Evolutionary conservation across 2,113 vertebrate genomes (phyloP).

Genomic region (Phalacrocorax pelagicus): DNA sequence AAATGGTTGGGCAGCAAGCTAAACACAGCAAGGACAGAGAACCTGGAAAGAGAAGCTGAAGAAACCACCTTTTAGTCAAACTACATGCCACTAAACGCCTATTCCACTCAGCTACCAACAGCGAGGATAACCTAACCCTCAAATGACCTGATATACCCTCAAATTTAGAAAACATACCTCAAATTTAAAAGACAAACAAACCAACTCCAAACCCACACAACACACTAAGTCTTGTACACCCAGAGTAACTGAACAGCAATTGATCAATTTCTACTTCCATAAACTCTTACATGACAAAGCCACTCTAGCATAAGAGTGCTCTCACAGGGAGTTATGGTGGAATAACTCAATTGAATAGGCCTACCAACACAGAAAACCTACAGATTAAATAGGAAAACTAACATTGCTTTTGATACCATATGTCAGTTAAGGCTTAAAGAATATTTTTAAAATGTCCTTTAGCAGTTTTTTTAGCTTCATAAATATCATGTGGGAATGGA

Average conservation of each 20-base stretch:
- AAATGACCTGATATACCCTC: neutral
- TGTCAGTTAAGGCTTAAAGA: neutral
- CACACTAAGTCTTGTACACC: neutral
- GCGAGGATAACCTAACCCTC: neutral
- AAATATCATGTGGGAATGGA: neutral
- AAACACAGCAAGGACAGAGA: neutral
- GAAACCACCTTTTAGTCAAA: neutral
- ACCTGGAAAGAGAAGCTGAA: neutral
- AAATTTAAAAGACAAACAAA: neutral
- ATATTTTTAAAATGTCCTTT: neutral
- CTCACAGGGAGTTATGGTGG: neutral
- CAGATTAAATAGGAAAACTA: neutral
- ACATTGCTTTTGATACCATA: neutral
- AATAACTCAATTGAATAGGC: neutral
- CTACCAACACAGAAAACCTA: neutral
- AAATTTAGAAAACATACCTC: neutral
- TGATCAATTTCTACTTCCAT: neutral
- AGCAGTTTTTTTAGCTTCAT: neutral
- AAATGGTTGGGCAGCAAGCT: neutral
- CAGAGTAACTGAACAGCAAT: neutral
- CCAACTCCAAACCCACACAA: neutral
- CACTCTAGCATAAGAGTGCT: neutral
- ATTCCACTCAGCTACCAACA: neutral
- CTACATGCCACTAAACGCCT: neutral
- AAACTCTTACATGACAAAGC: neutral